phyloP scores from a whole-genome alignment of 2,113 vertebrate genomes.

The Potamarius usumacintae region DNA sequence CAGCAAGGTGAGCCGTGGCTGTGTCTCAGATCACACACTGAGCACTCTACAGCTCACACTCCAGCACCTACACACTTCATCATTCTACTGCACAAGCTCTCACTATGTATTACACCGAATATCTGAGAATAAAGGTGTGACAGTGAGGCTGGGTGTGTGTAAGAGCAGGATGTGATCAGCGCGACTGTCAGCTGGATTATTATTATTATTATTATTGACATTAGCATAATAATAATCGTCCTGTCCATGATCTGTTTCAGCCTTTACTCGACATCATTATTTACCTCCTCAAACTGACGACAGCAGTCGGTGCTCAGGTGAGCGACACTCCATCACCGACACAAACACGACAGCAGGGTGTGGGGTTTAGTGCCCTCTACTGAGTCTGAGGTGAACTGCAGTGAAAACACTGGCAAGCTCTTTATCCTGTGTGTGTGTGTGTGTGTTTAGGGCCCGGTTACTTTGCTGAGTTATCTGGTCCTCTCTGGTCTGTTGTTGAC shows the following conservation, averaged over 20 bases:
- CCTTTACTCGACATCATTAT: slow-evolving; percentile 93
- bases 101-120: too few relatives aligned
- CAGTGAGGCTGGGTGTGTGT: not conserved
- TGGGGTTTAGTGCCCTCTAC: not conserved
- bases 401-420: not conserved
- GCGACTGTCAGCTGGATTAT: too few relatives aligned
- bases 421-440: not conserved
- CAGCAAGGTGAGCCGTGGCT: slow-evolving; percentile 81
- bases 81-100: too few relatives aligned
- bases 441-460: slow-evolving; percentile 81
- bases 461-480: slow-evolving; percentile 91
- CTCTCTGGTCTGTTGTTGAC: slow-evolving; percentile 92
- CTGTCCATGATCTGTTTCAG: slow-evolving; percentile 65
- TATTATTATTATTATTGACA: not conserved
- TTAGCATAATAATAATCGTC: not conserved
- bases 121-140: not conserved
- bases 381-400: not conserved
- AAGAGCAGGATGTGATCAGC: not conserved
- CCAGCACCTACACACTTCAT: not conserved
- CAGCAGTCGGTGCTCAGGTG: slow-evolving; percentile 91
- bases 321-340: slow-evolving; percentile 36
- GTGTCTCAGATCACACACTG: not conserved
- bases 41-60: not conserved
- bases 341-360: not conserved
- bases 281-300: slow-evolving; percentile 95